Evolutionary conservation across 2,797 vertebrate species (phyloP).

Genomic region (Aulostomus chinensis): DNA sequence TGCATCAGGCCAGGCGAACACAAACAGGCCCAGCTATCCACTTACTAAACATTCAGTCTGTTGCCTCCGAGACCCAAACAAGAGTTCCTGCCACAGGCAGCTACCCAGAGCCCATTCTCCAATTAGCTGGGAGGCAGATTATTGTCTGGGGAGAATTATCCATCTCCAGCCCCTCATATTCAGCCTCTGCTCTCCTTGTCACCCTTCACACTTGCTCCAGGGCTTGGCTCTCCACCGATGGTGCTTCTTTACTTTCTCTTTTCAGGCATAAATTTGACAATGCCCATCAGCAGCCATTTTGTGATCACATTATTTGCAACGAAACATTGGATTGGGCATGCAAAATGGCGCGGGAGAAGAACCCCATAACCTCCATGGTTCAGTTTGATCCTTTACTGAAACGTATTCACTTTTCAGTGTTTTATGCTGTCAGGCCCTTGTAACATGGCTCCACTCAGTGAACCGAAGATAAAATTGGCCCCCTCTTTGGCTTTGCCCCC

Average conservation of each 20-base stretch:
- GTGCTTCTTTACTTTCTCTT: conserved; percentile 41
- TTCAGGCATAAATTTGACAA: conserved; percentile 56
- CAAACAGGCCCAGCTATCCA: conserved; percentile 71
- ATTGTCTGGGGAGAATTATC: conserved; percentile 57
- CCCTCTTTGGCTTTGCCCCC: too few species aligned
- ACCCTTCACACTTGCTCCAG: conserved; percentile 48
- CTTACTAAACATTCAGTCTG: conserved; percentile 67
- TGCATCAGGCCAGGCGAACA: conserved; percentile 68
- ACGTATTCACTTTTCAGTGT: not conserved
- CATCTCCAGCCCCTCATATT: conserved; percentile 55
- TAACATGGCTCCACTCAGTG: not conserved
- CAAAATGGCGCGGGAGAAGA: conserved; percentile 41
- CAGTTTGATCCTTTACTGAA: not conserved
- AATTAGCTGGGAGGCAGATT: conserved; percentile 72
- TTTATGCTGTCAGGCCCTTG: not conserved
- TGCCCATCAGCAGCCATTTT: conserved; percentile 57
- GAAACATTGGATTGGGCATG: conserved; percentile 21
- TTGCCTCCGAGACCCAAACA: conserved; percentile 62
- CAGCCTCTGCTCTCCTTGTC: conserved; percentile 54
- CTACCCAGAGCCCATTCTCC: conserved; percentile 67
- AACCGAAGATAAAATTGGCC: conserved; percentile 1
- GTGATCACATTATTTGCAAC: conserved; percentile 25
- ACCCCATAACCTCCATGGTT: conserved; percentile 1
- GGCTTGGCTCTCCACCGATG: conserved; percentile 48
- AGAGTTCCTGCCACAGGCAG: conserved; percentile 66